phyloP scores from a whole-genome alignment of 30 jellyfish, hydroid and myxozoan genomes.

The Rhopilema esculentum region DNA sequence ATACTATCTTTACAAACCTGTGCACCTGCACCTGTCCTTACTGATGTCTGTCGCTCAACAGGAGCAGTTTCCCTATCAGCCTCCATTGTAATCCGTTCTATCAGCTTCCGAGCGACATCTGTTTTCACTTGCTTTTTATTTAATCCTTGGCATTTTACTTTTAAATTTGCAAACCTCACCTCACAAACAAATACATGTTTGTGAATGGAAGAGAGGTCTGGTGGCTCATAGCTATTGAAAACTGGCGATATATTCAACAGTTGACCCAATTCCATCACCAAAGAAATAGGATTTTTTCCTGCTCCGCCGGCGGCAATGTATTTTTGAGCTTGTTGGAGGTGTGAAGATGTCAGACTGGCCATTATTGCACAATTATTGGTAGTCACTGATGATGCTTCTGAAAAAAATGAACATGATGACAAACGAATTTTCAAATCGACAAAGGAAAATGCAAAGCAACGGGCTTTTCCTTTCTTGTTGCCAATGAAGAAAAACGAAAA shows the following conservation, averaged over 20 bases:
- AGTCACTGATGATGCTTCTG: too few relatives aligned
- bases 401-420: too few relatives aligned
- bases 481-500: too few relatives aligned
- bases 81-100: not conserved
- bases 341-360: not conserved
- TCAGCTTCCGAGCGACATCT: constrained; percentile 35
- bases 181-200: constrained; percentile 30
- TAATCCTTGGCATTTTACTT: constrained; percentile 14
- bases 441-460: too few relatives aligned
- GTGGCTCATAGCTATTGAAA: constrained; percentile 26
- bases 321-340: not conserved
- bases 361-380: too few relatives aligned
- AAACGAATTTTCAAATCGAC: too few relatives aligned
- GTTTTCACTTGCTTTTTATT: constrained; percentile 52
- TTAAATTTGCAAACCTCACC: not conserved
- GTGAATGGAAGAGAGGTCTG: constrained; percentile 32
- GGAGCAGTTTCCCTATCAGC: not conserved
- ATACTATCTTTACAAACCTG: not conserved
- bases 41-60: not conserved
- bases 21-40: not conserved
- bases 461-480: too few relatives aligned
- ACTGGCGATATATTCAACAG: constrained; percentile 29
- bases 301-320: constrained; percentile 6
- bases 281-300: constrained; percentile 38
- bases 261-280: constrained; percentile 60